These are phyloP conservation scores for Meloidogyne hapla DNA, from an alignment of 1,140 invertebrate genomes.

Conservation along the genomic window DNA sequence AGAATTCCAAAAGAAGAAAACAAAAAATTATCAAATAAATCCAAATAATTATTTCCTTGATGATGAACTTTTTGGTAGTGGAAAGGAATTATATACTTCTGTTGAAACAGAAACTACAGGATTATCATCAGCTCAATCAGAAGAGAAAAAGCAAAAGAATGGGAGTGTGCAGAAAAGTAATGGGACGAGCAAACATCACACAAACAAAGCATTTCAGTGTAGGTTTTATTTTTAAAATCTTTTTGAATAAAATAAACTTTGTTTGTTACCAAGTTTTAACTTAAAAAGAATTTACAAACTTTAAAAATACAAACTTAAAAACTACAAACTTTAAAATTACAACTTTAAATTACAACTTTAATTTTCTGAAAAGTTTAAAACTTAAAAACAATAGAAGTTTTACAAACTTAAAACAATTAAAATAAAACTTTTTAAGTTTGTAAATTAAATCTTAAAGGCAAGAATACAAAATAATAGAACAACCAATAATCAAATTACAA, in stretches of 20 bases:
- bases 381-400: no score
- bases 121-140: not conserved
- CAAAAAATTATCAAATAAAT: not conserved
- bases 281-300: not conserved
- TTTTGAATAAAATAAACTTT: no score
- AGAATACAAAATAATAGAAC: no score
- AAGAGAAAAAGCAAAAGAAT: not conserved
- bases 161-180: not conserved
- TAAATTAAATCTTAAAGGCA: no score
- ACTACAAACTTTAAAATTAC: not conserved
- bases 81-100: not conserved
- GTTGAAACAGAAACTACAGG: not conserved
- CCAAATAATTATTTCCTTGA: not conserved
- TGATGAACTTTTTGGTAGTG: not conserved
- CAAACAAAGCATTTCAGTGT: constrained; percentile 5
- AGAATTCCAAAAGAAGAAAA: not conserved
- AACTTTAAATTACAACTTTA: no score
- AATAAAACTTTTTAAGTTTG: no score
- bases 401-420: no score
- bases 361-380: no score
- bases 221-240: no score
- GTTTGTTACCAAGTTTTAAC: no score
- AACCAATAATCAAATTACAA: no score
- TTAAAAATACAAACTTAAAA: not conserved
- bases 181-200: not conserved